A percentile compares a stretch with the other conserved stretches of the same genome.
Evolutionary conservation across 2,888 invertebrate species (phyloP).

Genomic region (Arrhopalites spinosus): DNA sequence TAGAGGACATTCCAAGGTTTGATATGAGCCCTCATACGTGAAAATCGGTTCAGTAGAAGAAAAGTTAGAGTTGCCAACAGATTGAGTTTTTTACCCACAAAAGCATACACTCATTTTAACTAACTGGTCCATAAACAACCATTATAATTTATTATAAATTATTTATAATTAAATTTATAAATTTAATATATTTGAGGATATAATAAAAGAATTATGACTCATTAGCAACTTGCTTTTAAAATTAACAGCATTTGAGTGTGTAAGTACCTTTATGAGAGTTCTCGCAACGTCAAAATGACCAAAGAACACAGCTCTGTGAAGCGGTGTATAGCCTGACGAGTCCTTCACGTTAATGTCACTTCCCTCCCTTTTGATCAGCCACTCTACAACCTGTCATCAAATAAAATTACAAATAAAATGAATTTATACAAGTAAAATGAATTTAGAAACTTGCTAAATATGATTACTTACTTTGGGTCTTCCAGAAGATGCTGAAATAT

Average conservation of each 20-base stretch:
- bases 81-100: too few relatives aligned
- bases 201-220: too few relatives aligned
- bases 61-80: too few relatives aligned
- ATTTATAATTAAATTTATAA: too few relatives aligned
- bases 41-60: too few relatives aligned
- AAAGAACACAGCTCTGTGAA: slow-evolving; percentile 81
- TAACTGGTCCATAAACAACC: too few relatives aligned
- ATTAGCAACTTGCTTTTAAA: too few relatives aligned
- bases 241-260: too few relatives aligned
- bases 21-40: too few relatives aligned
- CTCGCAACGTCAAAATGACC: slow-evolving; percentile 78
- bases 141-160: too few relatives aligned
- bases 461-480: slow-evolving; percentile 12
- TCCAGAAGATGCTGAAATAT: slow-evolving; percentile 75
- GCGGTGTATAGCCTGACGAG: slow-evolving; percentile 74
- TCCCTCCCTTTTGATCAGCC: slow-evolving; percentile 68
- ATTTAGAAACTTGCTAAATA: neutral
- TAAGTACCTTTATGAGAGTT: slow-evolving; percentile 67
- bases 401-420: slow-evolving; percentile 41
- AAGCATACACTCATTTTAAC: too few relatives aligned
- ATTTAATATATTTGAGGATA: too few relatives aligned
- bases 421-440: neutral
- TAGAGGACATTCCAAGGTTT: neutral
- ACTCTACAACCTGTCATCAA: slow-evolving; percentile 73
- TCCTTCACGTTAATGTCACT: slow-evolving; percentile 71